These are phyloP conservation scores for Phyllostomus discolor DNA, from an alignment of 2,113 vertebrate genomes.

Conservation along the genomic window DNA sequence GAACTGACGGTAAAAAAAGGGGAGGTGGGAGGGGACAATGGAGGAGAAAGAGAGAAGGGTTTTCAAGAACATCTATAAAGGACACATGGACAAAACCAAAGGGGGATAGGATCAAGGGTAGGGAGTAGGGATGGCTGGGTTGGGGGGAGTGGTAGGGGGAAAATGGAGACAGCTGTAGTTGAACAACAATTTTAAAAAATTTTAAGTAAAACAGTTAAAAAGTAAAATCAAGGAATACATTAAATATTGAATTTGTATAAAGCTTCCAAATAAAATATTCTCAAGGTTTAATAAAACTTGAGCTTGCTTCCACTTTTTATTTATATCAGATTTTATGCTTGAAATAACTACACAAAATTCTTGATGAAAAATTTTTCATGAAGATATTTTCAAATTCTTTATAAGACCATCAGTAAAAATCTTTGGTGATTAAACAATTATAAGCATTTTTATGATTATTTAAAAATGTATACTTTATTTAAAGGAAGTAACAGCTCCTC, in stretches of 20 bases:
- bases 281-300: background rate
- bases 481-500: background rate
- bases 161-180: too few species aligned
- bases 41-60: too few species aligned
- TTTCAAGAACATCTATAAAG: too few species aligned
- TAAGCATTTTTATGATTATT: slow-evolving; percentile 8
- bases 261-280: slow-evolving; percentile 9
- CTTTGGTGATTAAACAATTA: background rate
- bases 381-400: background rate
- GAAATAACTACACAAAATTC: slow-evolving; percentile 29
- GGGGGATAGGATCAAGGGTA: too few species aligned
- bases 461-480: background rate
- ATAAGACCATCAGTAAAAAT: background rate
- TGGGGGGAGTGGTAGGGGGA: too few species aligned
- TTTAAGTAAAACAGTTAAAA: background rate
- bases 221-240: background rate
- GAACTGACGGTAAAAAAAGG: too few species aligned
- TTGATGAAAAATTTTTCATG: background rate
- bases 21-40: too few species aligned
- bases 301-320: background rate
- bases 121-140: too few species aligned
- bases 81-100: too few species aligned
- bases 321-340: background rate
- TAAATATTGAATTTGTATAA: background rate
- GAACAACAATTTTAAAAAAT: too few species aligned